phyloP scores from a whole-genome alignment of 2,888 invertebrate genomes.

The Leptopilina syphax region DNA sequence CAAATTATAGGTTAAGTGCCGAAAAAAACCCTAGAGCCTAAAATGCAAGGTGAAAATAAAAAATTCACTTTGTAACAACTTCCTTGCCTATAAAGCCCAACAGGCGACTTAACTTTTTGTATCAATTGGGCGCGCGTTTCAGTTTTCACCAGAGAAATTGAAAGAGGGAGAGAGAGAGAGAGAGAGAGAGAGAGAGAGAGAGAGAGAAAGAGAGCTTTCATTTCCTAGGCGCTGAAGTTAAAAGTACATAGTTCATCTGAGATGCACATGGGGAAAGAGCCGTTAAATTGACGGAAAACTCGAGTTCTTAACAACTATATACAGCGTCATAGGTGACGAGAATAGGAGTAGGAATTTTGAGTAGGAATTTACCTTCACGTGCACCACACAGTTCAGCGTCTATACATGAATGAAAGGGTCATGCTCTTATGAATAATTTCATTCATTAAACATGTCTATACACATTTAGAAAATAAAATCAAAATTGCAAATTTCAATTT shows the following conservation, averaged over 20 bases:
- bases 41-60: slow-evolving; percentile 12
- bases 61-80: slow-evolving; percentile 10
- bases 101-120: background rate
- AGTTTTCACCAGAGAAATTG: background rate
- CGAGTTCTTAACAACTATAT: background rate
- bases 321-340: background rate
- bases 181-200: background rate
- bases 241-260: background rate
- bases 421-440: no score
- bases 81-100: background rate
- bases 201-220: no score
- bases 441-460: no score
- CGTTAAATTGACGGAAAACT: background rate
- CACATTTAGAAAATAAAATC: no score
- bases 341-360: no score
- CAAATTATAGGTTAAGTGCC: slow-evolving; percentile 27
- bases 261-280: background rate
- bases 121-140: slow-evolving; percentile 3
- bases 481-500: no score
- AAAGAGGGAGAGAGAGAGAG: background rate
- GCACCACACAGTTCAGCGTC: no score
- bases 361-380: no score
- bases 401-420: no score
- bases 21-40: slow-evolving; percentile 26
- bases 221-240: background rate